Evolutionary conservation across 2,113 vertebrate species (phyloP).

Genomic region (Pipra filicauda): DNA sequence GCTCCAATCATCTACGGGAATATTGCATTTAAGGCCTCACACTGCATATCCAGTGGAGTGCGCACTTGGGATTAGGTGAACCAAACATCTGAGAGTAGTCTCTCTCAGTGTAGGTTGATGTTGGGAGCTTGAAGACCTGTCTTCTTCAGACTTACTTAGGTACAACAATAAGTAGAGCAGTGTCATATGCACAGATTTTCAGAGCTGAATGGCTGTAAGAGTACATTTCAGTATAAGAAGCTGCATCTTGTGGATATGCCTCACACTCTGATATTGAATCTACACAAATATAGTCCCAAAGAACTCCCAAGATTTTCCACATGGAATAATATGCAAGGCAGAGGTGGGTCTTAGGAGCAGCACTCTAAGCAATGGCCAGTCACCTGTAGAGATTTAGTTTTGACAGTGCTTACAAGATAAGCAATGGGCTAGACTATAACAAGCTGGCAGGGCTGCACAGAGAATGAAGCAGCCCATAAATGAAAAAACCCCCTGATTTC

Average conservation of each 20-base stretch:
- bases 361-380: background rate
- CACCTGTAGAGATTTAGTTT: background rate
- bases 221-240: background rate
- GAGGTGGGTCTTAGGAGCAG: background rate
- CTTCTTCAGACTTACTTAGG: background rate
- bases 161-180: background rate
- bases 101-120: fast-evolving
- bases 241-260: background rate
- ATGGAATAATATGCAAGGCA: background rate
- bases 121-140: background rate
- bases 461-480: background rate
- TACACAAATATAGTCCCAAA: background rate
- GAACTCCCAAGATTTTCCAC: background rate
- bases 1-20: background rate
- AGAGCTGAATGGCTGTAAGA: background rate
- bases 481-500: background rate
- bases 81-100: background rate
- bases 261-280: background rate
- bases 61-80: background rate
- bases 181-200: background rate
- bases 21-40: background rate
- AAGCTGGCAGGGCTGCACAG: background rate
- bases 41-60: background rate
- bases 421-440: background rate
- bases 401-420: background rate